Evolutionary conservation across 2,888 invertebrate genomes (phyloP).

Genomic region (Acleris cristana): DNA sequence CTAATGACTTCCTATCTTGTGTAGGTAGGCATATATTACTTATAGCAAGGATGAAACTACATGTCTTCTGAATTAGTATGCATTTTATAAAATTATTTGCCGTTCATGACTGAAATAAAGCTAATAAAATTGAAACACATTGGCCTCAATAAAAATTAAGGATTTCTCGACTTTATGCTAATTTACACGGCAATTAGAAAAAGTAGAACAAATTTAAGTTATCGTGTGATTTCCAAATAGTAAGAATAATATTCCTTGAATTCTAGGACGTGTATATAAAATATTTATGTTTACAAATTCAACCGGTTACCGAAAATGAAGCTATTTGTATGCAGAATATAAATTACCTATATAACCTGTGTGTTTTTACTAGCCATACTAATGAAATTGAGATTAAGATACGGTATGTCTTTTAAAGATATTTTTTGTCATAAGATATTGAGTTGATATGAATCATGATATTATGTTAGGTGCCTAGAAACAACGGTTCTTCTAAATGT

Average conservation of each 20-base stretch:
- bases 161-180: constrained; percentile 13
- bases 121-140: too few relatives aligned
- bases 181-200: constrained; percentile 18
- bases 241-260: constrained; percentile 16
- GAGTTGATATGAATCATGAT: too few relatives aligned
- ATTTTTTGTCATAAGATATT: background rate
- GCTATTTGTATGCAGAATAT: constrained; percentile 28
- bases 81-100: too few relatives aligned
- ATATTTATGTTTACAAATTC: constrained; percentile 12
- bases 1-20: constrained; percentile 12
- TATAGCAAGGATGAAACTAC: constrained; percentile 1
- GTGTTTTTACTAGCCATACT: background rate
- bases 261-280: constrained; percentile 16
- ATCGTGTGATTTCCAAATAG: constrained; percentile 10
- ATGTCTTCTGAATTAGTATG: too few relatives aligned
- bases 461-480: too few relatives aligned
- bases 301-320: constrained; percentile 31
- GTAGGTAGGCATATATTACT: background rate
- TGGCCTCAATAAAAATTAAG: background rate
- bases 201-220: constrained; percentile 8
- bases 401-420: constrained; percentile 43
- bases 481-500: too few relatives aligned
- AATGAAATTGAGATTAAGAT: constrained; percentile 1
- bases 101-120: too few relatives aligned
- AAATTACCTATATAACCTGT: constrained; percentile 17